Evolutionary conservation across 2,113 vertebrate species (phyloP), one percentile per base, ranked within the genome.

Genomic region (Gobiocypris rarus): DNA sequence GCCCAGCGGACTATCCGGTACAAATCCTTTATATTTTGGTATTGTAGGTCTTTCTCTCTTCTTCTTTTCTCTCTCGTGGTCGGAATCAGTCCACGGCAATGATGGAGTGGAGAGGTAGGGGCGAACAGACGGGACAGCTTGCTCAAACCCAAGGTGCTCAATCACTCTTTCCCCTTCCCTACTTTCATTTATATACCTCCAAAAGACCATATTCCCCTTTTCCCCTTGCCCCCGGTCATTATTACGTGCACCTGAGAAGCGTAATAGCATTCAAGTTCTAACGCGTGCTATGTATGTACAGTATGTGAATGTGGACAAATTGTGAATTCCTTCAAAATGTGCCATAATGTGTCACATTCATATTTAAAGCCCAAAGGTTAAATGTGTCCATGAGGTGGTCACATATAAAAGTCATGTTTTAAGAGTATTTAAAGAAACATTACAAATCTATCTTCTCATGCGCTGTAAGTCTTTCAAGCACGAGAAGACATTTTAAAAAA

Each of bases 31-130:
- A 52, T 38, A 71, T 13, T 28, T 69, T 50, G 2, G 11, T 70
- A 52, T 81, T 59, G 17, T 59, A 28, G 5, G 50, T 76, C 1
- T 77, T 65, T 48, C 19, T 69, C n/a, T 67, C 34, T 78, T 63
- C 13, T 6, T 59, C 41, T 85, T 17, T 75, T 88, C 65, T 91
- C 89, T 86, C 89, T 90, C 78, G 86, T 89, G 91, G 92, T 92
- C 88, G 86, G 91, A 91, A 86, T 83, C 54, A 89, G 85, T 88
- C 90, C 88, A 91, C 83, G 86, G 69, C 89, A 77, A 89, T 95
- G 93, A 94, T 95, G 91, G 91, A 95, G 84, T 90, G 84, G 65
- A 91, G 83, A 83, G 91, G 89, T 89, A 88, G 89, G 88, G 90
- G 85, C 82, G 88, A 93, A 90, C 90, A 91, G 92, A 94, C 91